Percentiles rank a stretch among this genome's conserved stretches.
Evolutionary conservation across 1,140 invertebrate genomes (phyloP).

Genomic region (Drosophila triauraria): DNA sequence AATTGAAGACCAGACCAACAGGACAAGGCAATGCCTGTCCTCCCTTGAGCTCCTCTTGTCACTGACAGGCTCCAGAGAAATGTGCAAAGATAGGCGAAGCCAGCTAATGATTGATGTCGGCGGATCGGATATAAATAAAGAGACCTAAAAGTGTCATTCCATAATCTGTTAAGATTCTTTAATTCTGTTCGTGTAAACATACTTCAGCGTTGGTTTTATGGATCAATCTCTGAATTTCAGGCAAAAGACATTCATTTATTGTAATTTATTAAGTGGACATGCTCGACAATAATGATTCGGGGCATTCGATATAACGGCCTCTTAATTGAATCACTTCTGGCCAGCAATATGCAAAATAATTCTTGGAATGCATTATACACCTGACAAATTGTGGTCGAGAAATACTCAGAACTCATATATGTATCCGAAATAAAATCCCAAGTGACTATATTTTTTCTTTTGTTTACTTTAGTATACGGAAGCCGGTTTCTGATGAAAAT

Average conservation of each 20-base stretch:
- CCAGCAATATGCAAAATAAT: conserved; percentile 4
- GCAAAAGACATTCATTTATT: no score
- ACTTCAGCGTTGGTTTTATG: no score
- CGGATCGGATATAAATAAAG: conserved; percentile 8
- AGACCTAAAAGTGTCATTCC: neutral
- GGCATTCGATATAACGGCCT: conserved; percentile 36
- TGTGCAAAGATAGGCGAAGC: conserved; percentile 21
- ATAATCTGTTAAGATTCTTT: neutral
- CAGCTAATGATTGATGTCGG: conserved; percentile 27
- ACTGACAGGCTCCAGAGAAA: conserved; percentile 2
- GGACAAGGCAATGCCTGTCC: conserved; percentile 14
- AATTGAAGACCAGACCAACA: conserved; percentile 24
- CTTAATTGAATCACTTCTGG: conserved; percentile 39
- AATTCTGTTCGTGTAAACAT: no score
- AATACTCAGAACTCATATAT: conserved; percentile 40
- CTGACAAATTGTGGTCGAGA: conserved; percentile 48
- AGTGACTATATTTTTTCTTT: conserved; percentile 13
- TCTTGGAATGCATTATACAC: conserved; percentile 47
- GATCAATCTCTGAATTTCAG: no score
- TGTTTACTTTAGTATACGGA: conserved; percentile 33
- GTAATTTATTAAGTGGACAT: conserved; percentile 1
- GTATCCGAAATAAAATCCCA: conserved; percentile 2
- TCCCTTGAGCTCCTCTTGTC: conserved; percentile 14
- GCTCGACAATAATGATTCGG: conserved; percentile 19
- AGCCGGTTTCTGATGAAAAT: conserved; percentile 44